phyloP scores from a whole-genome alignment of 1,140 invertebrate genomes.

The Galleria mellonella region DNA sequence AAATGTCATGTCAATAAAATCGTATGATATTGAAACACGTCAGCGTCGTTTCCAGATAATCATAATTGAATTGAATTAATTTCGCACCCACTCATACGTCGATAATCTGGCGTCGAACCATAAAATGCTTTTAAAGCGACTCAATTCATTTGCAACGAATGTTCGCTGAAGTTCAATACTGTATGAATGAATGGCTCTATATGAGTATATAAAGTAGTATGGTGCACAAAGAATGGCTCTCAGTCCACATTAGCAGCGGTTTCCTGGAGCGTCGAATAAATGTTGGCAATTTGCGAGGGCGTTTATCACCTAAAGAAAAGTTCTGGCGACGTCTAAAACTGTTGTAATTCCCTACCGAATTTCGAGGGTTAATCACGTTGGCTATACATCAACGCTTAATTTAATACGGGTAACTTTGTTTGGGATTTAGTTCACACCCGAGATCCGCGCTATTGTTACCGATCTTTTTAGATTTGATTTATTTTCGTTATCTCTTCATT shows the following conservation, averaged over 20 bases:
- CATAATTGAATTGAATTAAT: slow-evolving; percentile 24
- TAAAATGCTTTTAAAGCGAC: slow-evolving; percentile 21
- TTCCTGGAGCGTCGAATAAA: slow-evolving; percentile 44
- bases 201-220: slow-evolving; percentile 22
- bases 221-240: slow-evolving; percentile 29
- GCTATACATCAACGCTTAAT: slow-evolving; percentile 48
- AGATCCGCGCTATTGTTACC: slow-evolving; percentile 1
- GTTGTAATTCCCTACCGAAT: slow-evolving; percentile 38
- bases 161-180: slow-evolving; percentile 22
- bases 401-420: slow-evolving; percentile 39
- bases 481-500: not conserved
- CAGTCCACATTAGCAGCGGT: slow-evolving; percentile 37
- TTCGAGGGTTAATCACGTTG: slow-evolving; percentile 46
- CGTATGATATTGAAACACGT: no score
- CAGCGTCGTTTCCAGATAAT: slow-evolving; percentile 17
- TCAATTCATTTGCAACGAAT: slow-evolving; percentile 30
- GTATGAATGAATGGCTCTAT: slow-evolving; percentile 21
- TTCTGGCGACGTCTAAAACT: slow-evolving; percentile 46
- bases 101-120: slow-evolving; percentile 20
- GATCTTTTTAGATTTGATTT: slow-evolving; percentile 4
- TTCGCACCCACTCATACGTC: slow-evolving; percentile 15
- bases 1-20: no score
- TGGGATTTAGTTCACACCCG: slow-evolving; percentile 18
- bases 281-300: slow-evolving; percentile 54
- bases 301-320: slow-evolving; percentile 66